These are phyloP conservation scores for Pachyramphus minor DNA, from an alignment of 2,113 vertebrate species.

Conservation along the genomic window DNA sequence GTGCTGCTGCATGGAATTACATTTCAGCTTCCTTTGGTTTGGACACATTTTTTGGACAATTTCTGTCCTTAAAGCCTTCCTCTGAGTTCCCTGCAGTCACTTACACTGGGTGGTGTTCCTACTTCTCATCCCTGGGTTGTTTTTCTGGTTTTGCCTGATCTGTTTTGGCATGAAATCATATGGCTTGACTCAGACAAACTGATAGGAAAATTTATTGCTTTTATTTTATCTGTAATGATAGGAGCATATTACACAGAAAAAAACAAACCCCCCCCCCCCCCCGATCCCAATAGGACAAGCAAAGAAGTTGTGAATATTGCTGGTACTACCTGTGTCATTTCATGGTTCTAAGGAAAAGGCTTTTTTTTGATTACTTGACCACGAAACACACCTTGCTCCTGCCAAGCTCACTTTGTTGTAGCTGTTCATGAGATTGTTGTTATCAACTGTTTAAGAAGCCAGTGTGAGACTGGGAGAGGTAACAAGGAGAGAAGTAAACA, in stretches of 20 bases:
- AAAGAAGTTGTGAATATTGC: not conserved
- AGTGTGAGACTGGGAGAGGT: not conserved
- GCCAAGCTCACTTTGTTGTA: not conserved
- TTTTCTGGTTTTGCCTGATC: conserved; percentile 7
- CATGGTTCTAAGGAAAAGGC: not conserved
- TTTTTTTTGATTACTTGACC: not conserved
- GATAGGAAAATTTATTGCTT: not conserved
- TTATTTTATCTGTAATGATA: not conserved
- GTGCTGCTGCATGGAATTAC: not conserved
- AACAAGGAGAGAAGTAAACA: not conserved
- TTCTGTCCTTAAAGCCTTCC: not conserved
- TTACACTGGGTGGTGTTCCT: not conserved
- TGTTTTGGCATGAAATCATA: not conserved
- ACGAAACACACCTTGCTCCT: not conserved
- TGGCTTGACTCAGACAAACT: not conserved
- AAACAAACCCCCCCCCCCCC: rapidly evolving
- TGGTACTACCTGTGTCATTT: not conserved
- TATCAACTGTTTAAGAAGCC: not conserved
- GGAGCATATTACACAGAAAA: not conserved
- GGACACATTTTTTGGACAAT: not conserved
- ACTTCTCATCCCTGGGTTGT: not conserved
- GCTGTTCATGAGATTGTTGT: not conserved
- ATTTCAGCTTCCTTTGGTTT: not conserved
- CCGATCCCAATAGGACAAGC: not conserved
- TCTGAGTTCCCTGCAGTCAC: not conserved